phyloP scores from a whole-genome alignment of 2,113 vertebrate genomes.

The Aptenodytes forsteri region DNA sequence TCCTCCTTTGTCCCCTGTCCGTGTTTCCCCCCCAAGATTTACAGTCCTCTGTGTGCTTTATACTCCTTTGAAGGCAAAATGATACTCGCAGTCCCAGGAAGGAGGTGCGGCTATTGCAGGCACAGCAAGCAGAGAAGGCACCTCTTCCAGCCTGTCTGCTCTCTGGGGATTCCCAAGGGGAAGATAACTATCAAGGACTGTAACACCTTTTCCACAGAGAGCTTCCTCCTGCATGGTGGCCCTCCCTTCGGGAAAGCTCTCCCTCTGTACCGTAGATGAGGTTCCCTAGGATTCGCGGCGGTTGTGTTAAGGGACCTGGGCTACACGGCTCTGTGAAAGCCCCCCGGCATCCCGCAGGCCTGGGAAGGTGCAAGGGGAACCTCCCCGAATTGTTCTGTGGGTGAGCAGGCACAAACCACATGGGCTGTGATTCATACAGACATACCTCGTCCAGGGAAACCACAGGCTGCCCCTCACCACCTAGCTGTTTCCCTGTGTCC shows the following conservation, averaged over 20 bases:
- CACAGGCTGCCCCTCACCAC: not conserved
- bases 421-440: not conserved
- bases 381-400: fast-evolving
- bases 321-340: not conserved
- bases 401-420: not conserved
- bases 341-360: too few relatives aligned
- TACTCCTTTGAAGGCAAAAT: not conserved
- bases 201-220: not conserved
- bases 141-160: not conserved
- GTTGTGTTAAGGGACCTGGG: not conserved
- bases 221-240: not conserved
- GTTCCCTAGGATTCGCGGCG: fast-evolving
- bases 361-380: not conserved
- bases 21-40: not conserved
- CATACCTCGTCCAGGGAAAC: not conserved
- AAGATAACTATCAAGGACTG: not conserved
- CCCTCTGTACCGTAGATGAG: not conserved
- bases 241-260: not conserved
- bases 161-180: not conserved
- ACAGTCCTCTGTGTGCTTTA: not conserved
- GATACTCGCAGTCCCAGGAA: fast-evolving
- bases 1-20: not conserved
- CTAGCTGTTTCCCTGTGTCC: not conserved
- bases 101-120: not conserved
- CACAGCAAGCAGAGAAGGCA: not conserved